phyloP scores from a whole-genome alignment of 2,113 vertebrate genomes.

The Scortum barcoo region DNA sequence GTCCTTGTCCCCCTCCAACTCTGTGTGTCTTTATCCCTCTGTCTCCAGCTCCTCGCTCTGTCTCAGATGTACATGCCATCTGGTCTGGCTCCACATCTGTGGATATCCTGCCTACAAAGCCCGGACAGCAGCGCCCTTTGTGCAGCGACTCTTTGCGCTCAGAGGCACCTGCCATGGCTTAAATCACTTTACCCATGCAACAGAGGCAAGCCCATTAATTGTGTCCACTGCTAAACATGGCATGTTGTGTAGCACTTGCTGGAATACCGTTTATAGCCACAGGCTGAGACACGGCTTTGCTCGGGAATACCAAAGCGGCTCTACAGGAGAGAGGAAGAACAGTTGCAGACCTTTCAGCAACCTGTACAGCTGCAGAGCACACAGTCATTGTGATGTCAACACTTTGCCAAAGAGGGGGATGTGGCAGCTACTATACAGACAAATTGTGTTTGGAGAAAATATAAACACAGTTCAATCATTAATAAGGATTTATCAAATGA shows the following conservation, averaged over 20 bases:
- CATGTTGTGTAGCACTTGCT: constrained; percentile 58
- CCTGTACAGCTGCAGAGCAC: constrained; percentile 10
- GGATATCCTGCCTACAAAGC: constrained; percentile 81
- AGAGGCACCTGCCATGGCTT: constrained; percentile 81
- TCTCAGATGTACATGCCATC: constrained; percentile 78
- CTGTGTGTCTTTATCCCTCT: constrained; percentile 77
- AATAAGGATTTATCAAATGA: constrained; percentile 58
- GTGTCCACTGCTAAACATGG: constrained; percentile 59
- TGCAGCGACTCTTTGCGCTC: constrained; percentile 65
- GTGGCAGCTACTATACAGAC: constrained; percentile 37
- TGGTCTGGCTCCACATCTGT: constrained; percentile 84
- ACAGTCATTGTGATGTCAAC: constrained; percentile 34
- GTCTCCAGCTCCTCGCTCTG: constrained; percentile 74
- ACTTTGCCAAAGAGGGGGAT: constrained; percentile 26
- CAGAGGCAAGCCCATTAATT: constrained; percentile 69
- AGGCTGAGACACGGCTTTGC: constrained; percentile 37
- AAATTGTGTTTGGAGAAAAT: constrained; percentile 49
- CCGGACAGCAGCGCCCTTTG: constrained; percentile 75
- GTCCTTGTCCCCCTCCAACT: constrained; percentile 65
- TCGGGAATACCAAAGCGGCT: constrained; percentile 36
- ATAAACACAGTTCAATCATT: constrained; percentile 59
- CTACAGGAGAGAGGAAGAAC: constrained; percentile 36
- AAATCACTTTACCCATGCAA: constrained; percentile 73
- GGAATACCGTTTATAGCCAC: constrained; percentile 61
- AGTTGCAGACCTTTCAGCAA: constrained; percentile 50